Base-by-base conservation (phyloP, 2,797 vertebrate genomes). In the Chloroceryle inda region DNA sequence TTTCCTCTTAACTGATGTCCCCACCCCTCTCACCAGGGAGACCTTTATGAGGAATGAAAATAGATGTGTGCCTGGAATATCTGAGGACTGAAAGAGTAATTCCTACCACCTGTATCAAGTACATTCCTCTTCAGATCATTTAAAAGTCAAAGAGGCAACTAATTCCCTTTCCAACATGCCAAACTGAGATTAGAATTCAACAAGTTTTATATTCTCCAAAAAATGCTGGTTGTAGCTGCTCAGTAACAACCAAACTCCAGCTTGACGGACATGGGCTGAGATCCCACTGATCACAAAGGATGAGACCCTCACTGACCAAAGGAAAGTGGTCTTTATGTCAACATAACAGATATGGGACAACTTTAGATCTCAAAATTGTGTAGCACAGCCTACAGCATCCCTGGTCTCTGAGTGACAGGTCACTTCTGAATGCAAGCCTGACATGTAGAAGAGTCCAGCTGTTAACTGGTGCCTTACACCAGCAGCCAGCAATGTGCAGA, bases 31-130 rank as follows among this genome's bases (percentile, higher is more conserved):
- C 79, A 84, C 67, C 62, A 90, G 89, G 87, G 87, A 86, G 69
- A 81, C 0, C 0, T 86, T 83, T 84, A 56, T n/a, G 69, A 86
- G 82, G 87, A 95, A 94, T 86, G 89, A 88, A 96, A 95, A 96
- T 94, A 95, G 73, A 71, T 40, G 61, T 77, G 79, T 86, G 85
- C 37, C 69, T 83, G 69, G 85, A 96, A 84, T 81, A 95, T 81
- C 66, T 81, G 88, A 88, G 85, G 49, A 84, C 77, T 79, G 66
- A 91, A 82, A 82, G 73, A 94, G 89, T 94, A 92, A 95, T 94
- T 94, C 63, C 83, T 71, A 91, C 66, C 76, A 94, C 92, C 91
- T 96, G 82, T 67, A 96, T 73, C 85, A 86, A 89, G 52, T 52
- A 63, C 83, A 88, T 88, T 95, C 80, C 55, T 88, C 88, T 79